Evolutionary conservation across 2,113 vertebrate species (phyloP).

Genomic region (Brachyistius frenatus): DNA sequence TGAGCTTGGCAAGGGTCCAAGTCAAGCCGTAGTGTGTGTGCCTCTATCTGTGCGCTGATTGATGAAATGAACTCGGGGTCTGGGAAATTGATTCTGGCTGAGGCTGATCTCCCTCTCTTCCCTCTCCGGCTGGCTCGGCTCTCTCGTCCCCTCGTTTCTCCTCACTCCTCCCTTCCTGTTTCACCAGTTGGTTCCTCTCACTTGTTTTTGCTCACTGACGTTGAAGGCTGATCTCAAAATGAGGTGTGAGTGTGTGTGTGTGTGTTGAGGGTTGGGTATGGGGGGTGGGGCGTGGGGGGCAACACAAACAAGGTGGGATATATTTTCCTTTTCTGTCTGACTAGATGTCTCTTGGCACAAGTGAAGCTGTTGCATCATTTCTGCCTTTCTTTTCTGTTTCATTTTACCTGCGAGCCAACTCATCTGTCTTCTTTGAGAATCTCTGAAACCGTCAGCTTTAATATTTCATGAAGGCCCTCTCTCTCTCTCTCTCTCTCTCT

Average conservation of each 20-base stretch:
- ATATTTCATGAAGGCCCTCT: constrained; percentile 59
- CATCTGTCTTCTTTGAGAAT: constrained; percentile 49
- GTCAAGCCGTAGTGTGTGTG: constrained; percentile 51
- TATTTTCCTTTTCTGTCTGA: constrained; percentile 42
- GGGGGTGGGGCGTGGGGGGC: too few relatives aligned
- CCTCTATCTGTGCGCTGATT: constrained; percentile 78
- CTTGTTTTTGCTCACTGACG: constrained; percentile 36
- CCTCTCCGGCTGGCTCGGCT: constrained; percentile 24
- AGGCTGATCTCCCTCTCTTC: constrained; percentile 61
- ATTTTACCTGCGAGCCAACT: constrained; percentile 56
- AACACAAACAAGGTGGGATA: constrained; percentile 43
- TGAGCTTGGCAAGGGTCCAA: constrained; percentile 65
- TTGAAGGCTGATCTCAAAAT: constrained; percentile 45
- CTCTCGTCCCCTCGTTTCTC: constrained; percentile 12
- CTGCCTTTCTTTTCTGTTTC: constrained; percentile 27
- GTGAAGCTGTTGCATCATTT: constrained; percentile 49
- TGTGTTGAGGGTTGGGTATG: too few relatives aligned
- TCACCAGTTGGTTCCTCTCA: constrained; percentile 27
- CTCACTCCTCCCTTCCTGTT: constrained; percentile 7
- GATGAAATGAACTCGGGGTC: constrained; percentile 82
- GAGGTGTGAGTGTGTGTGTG: too few relatives aligned
- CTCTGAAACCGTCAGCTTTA: constrained; percentile 43
- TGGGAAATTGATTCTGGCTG: constrained; percentile 81
- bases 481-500: constrained; percentile 23
- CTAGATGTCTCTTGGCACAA: constrained; percentile 25